Percentiles rank a stretch among this genome's conserved stretches.
These are phyloP conservation scores for Pelobates fuscus DNA, from an alignment of 2,113 vertebrate genomes.

Conservation along the genomic window DNA sequence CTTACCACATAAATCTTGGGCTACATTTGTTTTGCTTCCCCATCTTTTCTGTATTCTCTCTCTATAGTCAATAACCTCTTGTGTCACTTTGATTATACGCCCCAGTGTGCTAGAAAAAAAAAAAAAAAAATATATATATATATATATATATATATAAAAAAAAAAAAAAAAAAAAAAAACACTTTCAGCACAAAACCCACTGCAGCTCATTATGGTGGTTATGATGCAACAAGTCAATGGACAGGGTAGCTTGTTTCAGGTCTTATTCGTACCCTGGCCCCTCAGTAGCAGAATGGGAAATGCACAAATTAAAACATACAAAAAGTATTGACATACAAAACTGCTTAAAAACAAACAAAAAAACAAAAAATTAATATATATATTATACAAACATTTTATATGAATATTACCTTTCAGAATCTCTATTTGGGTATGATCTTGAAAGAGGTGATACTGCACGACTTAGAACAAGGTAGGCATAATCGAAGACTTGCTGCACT, in stretches of 20 bases:
- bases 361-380: too few relatives aligned
- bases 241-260: too few relatives aligned
- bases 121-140: too few relatives aligned
- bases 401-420: constrained; percentile 86
- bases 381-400: not conserved
- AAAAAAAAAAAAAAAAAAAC: not conserved
- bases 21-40: constrained; percentile 67
- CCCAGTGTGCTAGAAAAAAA: constrained; percentile 81
- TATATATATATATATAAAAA: too few relatives aligned
- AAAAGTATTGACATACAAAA: too few relatives aligned
- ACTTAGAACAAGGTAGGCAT: constrained; percentile 92
- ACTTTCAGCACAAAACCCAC: too few relatives aligned
- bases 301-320: too few relatives aligned
- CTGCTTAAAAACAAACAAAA: too few relatives aligned
- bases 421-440: constrained; percentile 92
- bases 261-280: too few relatives aligned
- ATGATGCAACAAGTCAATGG: too few relatives aligned
- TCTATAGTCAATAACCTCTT: constrained; percentile 94
- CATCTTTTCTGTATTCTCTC: constrained; percentile 91
- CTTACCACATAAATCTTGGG: constrained; percentile 67
- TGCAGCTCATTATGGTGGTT: too few relatives aligned
- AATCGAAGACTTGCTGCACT: constrained; percentile 98
- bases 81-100: constrained; percentile 94
- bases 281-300: too few relatives aligned
- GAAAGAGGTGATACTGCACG: constrained; percentile 93